A percentile compares a stretch with the other conserved stretches of the same genome.
Evolutionary conservation across 2,113 vertebrate genomes (phyloP).

Genomic region (Odocoileus virginianus): DNA sequence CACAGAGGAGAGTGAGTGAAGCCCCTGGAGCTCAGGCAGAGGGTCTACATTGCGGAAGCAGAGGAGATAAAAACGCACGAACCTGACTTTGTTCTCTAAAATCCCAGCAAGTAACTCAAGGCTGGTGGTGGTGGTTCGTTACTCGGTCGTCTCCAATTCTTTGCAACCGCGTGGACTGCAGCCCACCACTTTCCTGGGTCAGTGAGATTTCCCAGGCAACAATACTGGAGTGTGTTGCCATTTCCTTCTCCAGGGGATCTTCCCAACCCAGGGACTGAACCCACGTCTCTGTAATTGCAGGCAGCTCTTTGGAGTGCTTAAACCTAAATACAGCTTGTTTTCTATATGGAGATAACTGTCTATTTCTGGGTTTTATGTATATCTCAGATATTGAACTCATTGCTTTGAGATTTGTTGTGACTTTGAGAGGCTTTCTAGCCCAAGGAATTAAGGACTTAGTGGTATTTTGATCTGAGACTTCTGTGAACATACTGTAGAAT

Average conservation of each 20-base stretch:
- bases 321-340: not conserved
- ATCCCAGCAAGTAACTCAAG: not conserved
- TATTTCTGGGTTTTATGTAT: not conserved
- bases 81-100: not conserved
- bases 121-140: not conserved
- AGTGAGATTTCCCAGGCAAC: not conserved
- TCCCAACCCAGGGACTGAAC: not conserved
- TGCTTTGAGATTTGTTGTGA: not conserved
- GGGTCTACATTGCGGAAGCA: not conserved
- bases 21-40: not conserved
- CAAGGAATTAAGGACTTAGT: not conserved
- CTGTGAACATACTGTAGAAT: not conserved
- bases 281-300: not conserved
- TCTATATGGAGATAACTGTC: not conserved
- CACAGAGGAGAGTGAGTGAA: not conserved
- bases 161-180: fast-evolving
- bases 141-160: not conserved
- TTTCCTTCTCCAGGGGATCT: not conserved
- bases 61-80: not conserved
- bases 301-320: not conserved
- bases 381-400: not conserved
- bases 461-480: not conserved
- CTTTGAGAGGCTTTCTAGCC: not conserved
- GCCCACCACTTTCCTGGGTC: not conserved
- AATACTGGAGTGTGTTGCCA: not conserved